Percentiles rank a stretch among this genome's conserved stretches.
phyloP scores from a whole-genome alignment of 2,113 vertebrate species.

The Bubo bubo region DNA sequence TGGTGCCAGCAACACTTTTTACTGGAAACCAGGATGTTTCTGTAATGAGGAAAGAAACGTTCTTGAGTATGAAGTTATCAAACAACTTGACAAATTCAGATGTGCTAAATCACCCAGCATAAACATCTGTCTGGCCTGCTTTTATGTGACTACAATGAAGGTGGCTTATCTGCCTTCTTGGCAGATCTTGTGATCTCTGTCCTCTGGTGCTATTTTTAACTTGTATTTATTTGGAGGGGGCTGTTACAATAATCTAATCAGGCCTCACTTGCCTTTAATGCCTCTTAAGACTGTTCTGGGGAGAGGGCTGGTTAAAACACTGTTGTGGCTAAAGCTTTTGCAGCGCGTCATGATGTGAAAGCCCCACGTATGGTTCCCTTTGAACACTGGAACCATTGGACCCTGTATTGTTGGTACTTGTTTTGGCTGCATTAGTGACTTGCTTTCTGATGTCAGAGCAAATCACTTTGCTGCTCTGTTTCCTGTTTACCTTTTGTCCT shows the following conservation, averaged over 20 bases:
- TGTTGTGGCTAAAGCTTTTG: not conserved
- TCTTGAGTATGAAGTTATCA: constrained; percentile 39
- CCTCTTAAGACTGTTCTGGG: not conserved
- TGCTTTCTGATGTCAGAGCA: not conserved
- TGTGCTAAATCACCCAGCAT: not conserved
- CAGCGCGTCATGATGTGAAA: not conserved
- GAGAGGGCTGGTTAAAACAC: not conserved
- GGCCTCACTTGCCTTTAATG: not conserved
- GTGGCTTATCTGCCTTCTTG: not conserved
- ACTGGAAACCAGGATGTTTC: constrained; percentile 43
- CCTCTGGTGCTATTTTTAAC: constrained; percentile 28
- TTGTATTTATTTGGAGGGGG: constrained; percentile 15
- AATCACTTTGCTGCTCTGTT: not conserved
- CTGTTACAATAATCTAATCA: not conserved
- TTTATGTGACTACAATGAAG: not conserved
- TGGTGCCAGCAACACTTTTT: not conserved
- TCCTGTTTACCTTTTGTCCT: not conserved
- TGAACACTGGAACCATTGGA: not conserved
- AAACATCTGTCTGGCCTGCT: constrained; percentile 41
- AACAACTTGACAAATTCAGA: constrained; percentile 52
- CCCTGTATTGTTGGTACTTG: fast-evolving
- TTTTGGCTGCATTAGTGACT: not conserved
- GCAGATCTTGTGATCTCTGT: not conserved
- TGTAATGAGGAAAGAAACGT: not conserved
- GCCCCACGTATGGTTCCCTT: not conserved